These are phyloP conservation scores for Bettongia penicillata DNA, from an alignment of 2,113 vertebrate species.

Conservation along the genomic window DNA sequence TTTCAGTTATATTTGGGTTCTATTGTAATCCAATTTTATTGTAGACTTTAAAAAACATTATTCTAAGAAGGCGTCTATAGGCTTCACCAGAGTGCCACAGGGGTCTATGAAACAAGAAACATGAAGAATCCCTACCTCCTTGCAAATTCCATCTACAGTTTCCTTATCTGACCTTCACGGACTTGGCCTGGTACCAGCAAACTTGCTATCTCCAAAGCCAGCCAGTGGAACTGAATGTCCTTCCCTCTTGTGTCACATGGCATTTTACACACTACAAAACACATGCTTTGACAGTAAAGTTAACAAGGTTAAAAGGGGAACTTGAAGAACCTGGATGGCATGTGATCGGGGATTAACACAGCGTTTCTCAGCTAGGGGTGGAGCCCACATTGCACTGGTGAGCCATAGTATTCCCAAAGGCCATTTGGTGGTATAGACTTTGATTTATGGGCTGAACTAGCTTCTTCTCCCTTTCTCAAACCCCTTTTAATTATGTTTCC, in stretches of 20 bases:
- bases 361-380: constrained; percentile 28
- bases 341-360: constrained; percentile 25
- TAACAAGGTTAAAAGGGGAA: constrained; percentile 2
- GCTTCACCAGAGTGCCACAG: background rate
- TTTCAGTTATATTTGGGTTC: background rate
- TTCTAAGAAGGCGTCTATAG: background rate
- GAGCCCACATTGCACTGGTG: constrained; percentile 21
- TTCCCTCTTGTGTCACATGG: constrained; percentile 5
- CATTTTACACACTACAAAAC: background rate
- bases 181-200: background rate
- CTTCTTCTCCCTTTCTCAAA: background rate
- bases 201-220: constrained; percentile 43
- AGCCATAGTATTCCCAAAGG: constrained; percentile 29
- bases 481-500: constrained; percentile 4
- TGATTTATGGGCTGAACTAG: constrained; percentile 10
- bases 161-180: background rate
- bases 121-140: background rate
- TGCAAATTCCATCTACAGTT: background rate
- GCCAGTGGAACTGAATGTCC: constrained; percentile 37
- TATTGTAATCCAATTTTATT: background rate
- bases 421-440: background rate
- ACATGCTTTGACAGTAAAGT: background rate
- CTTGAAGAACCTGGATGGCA: constrained; percentile 41
- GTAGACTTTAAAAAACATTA: background rate
- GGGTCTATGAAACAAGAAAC: background rate